phyloP scores from a whole-genome alignment of 2,797 vertebrate species.

The Pangasius djambal region DNA sequence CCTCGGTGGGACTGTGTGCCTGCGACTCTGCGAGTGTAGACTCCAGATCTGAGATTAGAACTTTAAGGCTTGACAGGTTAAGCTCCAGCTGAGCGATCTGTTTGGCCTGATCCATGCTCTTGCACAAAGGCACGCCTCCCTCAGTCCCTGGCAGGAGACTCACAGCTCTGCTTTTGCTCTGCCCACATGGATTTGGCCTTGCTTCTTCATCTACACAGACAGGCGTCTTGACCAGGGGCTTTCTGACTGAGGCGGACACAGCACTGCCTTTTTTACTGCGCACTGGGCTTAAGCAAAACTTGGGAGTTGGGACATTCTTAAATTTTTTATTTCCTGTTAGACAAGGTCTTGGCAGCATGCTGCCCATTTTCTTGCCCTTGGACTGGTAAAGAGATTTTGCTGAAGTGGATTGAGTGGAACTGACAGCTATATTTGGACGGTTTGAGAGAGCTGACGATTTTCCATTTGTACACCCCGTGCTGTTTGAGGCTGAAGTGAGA shows the following conservation, averaged over 20 bases:
- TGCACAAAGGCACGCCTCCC: conserved; percentile 8
- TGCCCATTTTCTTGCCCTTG: conserved; percentile 31
- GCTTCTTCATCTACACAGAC: conserved; percentile 42
- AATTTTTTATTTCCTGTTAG: conserved; percentile 54
- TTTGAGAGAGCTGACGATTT: conserved; percentile 22
- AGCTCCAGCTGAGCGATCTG: conserved; percentile 72
- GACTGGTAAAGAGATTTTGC: conserved; percentile 49
- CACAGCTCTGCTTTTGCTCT: not conserved
- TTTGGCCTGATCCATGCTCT: conserved; percentile 60
- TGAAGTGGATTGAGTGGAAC: conserved; percentile 34
- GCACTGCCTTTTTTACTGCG: conserved; percentile 57
- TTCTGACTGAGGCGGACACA: conserved; percentile 27
- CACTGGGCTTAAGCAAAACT: conserved; percentile 71
- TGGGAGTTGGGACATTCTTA: conserved; percentile 63
- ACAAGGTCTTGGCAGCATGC: conserved; percentile 24
- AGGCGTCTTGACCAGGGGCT: conserved; percentile 28
- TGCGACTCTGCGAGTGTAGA: conserved; percentile 64
- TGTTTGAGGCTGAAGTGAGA: conserved; percentile 20
- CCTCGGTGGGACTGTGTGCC: not conserved
- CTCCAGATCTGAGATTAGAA: conserved; percentile 74
- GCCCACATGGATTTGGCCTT: conserved; percentile 30
- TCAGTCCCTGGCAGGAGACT: conserved; percentile 30
- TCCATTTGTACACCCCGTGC: not conserved
- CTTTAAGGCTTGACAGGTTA: conserved; percentile 71
- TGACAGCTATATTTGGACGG: not conserved